phyloP scores from a whole-genome alignment of 2,888 invertebrate species.

The Prenolepis imparis region DNA sequence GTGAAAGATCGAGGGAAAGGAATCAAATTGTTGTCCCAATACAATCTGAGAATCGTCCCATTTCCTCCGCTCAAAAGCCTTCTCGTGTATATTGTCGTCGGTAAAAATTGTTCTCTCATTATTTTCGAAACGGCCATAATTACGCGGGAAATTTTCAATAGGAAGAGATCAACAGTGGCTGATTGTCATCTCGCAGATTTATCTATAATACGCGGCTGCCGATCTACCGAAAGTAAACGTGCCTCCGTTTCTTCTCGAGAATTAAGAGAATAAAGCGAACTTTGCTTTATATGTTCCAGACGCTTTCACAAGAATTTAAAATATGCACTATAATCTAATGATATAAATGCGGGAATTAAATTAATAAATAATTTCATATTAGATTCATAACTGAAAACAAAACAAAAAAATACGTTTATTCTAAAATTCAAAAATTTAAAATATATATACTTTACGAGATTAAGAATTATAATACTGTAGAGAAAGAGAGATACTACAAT shows the following conservation, averaged over 20 bases:
- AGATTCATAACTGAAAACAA: background rate
- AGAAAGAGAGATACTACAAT: background rate
- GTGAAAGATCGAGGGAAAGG: slow-evolving; percentile 40
- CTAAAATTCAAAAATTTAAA: background rate
- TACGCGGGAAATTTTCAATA: slow-evolving; percentile 64
- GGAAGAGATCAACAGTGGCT: slow-evolving; percentile 45
- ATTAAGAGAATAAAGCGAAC: background rate
- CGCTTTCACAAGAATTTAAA: background rate
- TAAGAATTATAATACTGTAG: background rate
- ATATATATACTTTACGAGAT: background rate
- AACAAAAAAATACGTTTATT: background rate
- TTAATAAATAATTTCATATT: slow-evolving; percentile 10
- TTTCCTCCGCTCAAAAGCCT: slow-evolving; percentile 36
- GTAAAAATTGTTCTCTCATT: slow-evolving; percentile 74
- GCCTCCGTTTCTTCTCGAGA: slow-evolving; percentile 17
- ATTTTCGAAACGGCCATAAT: slow-evolving; percentile 68
- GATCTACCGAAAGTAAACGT: slow-evolving; percentile 53
- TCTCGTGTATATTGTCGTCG: slow-evolving; percentile 37
- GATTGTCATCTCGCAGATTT: slow-evolving; percentile 68
- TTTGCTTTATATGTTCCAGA: background rate
- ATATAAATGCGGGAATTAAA: background rate
- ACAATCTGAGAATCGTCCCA: slow-evolving; percentile 24
- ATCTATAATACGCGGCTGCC: slow-evolving; percentile 62
- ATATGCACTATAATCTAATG: background rate
- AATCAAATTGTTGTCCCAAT: slow-evolving; percentile 6